Evolutionary conservation across 2,797 vertebrate genomes (phyloP), one percentile per base, ranked within the genome.

Genomic region (Spondyliosoma cantharus): DNA sequence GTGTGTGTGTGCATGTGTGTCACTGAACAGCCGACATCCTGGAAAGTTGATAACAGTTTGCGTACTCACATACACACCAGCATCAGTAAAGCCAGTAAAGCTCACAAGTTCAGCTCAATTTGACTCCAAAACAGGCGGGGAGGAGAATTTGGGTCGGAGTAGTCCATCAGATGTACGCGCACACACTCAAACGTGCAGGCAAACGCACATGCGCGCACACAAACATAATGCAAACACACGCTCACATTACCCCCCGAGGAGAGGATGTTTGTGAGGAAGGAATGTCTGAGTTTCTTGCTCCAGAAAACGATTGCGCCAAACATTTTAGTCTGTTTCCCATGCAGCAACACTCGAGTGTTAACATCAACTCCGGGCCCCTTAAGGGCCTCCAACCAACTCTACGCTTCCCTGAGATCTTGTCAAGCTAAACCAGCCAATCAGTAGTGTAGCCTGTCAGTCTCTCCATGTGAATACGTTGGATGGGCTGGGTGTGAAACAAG

Each of bases 181-280:
- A 76, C 80, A 72, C 46, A 68, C 65, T 69, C 49, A 68, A 54
- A 63, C 22, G 54, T 71, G 56, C 78, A 72, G 59, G 61, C 64
- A 70, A 58, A 68, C 64, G 78, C 80, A 74, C 57, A 56, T 53
- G 24, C 43, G 57, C 56, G n/a, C 59, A 76, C 69, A 80, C 76
- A 82, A 64, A 75, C 71, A 75, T 78, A 87, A 87, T 81, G 76
- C 77, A 81, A 76, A 84, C 78, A 74, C 77, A 78, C 15, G 25
- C 78, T 82, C 74, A 57, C 69, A 69, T 71, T 76, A 65, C 81
- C 86, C 87, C 76, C 85, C 58, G 58, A 93, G 87, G 87, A 94
- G 90, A 94, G 89, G 89, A 83, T 91, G 87, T 91, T 94, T 91
- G 83, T 90, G 84, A 86, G 90, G 88, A 90, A 93, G 87, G 94